Percentiles rank a stretch among this genome's conserved stretches.
These are phyloP conservation scores for Tetanocera ferruginea DNA, from an alignment of 2,888 invertebrate genomes.

Conservation along the genomic window DNA sequence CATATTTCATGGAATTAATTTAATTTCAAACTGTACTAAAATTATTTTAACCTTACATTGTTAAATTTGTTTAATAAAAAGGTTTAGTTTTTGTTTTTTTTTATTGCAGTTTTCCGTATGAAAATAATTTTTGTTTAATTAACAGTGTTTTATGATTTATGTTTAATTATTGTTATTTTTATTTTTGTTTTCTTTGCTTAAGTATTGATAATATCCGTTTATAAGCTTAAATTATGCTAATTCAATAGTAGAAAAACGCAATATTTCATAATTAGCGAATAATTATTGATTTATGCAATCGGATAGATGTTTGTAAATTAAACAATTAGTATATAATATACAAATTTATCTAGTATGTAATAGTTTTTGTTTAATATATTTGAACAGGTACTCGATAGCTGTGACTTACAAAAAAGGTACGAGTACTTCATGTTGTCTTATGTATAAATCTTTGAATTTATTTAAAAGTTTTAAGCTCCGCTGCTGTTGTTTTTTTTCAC, in stretches of 20 bases:
- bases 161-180: slow-evolving; percentile 7
- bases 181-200: neutral
- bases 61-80: slow-evolving; percentile 8
- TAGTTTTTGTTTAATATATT: slow-evolving; percentile 19
- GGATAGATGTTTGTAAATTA: neutral
- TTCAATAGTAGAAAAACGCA: neutral
- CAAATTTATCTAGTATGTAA: neutral
- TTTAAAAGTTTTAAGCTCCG: slow-evolving; percentile 44
- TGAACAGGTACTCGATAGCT: slow-evolving; percentile 39
- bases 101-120: slow-evolving; percentile 16
- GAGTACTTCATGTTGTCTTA: slow-evolving; percentile 3
- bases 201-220: neutral
- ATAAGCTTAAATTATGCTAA: neutral
- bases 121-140: slow-evolving; percentile 23
- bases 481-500: slow-evolving; percentile 41
- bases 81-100: neutral
- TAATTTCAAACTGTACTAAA: neutral
- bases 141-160: neutral
- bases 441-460: no score
- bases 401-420: slow-evolving; percentile 30
- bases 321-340: neutral
- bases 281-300: neutral
- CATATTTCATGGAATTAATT: slow-evolving; percentile 33
- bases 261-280: slow-evolving; percentile 8
- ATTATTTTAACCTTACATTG: neutral